Conservation (phyloP, 2,888 invertebrate genomes). For the Rhingia campestris region DNA sequence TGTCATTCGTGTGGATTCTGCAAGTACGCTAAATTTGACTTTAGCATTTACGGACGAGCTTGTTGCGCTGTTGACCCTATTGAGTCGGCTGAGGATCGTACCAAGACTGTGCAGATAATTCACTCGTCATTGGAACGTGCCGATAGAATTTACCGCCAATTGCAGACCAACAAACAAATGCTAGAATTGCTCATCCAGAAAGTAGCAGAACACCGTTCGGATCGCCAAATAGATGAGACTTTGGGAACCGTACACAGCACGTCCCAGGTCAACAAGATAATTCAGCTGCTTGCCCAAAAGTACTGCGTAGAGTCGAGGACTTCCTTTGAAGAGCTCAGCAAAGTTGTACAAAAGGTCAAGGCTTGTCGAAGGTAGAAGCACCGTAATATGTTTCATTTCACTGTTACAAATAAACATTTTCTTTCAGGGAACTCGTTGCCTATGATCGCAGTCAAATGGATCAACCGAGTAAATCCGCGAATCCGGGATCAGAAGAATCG, state of each 20-base stretch:
- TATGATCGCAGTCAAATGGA: constrained; percentile 93
- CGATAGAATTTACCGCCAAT: constrained; percentile 95
- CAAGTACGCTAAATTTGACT: constrained; percentile 99
- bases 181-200: constrained; percentile 93
- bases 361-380: constrained; percentile 89
- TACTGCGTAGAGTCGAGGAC: constrained; percentile 97
- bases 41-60: constrained; percentile 93
- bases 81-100: constrained; percentile 97
- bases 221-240: constrained; percentile 84
- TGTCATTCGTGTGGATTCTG: constrained; percentile 99
- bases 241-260: constrained; percentile 84
- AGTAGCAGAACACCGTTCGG: constrained; percentile 92
- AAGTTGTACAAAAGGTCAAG: constrained; percentile 93
- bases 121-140: constrained; percentile 96
- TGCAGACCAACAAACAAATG: constrained; percentile 94
- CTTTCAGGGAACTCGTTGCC: constrained; percentile 90
- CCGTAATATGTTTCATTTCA: background rate
- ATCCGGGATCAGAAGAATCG: constrained; percentile 77
- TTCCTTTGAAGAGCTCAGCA: constrained; percentile 96
- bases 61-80: constrained; percentile 99
- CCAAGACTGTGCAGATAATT: constrained; percentile 96
- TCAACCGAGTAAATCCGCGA: constrained; percentile 76
- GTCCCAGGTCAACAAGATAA: constrained; percentile 93
- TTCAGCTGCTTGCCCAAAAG: constrained; percentile 96
- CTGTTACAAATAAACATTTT: background rate